Base-by-base conservation (phyloP, 1,140 invertebrate genomes). In the Aphelenchoides avenae region DNA sequence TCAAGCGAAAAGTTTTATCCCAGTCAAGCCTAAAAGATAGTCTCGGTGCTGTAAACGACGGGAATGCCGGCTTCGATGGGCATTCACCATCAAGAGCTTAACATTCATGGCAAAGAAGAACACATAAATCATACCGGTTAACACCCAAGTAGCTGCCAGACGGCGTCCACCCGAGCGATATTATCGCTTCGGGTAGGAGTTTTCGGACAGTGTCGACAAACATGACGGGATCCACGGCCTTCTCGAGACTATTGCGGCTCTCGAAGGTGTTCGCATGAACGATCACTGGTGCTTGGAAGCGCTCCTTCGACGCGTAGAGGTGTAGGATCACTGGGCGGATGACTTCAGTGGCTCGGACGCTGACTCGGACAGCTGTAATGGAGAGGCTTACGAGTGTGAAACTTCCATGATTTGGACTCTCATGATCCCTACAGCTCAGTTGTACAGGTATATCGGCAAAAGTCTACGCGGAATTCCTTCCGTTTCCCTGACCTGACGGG, bases 101-200 rank as follows among this genome's bases (percentile, higher is more conserved):
- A n/a, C n/a, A n/a, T n/a, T n/a, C n/a, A n/a, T n/a, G n/a, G n/a
- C n/a, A n/a, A n/a, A n/a, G n/a, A n/a, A n/a, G n/a, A n/a, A n/a
- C n/a, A n/a, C n/a, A n/a, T n/a, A n/a, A n/a, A n/a, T 6, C 9
- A 34, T 43, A 52, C 4, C 57, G 29, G 29, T 54, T 54, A n/a
- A 70, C 20, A 13, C 43, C 62, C 11, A 49, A 26, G 24, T 57
- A 61, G 36, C 71, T 62, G 5, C 15, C 40, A n/a, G 64, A 70
- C 26, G 36, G 61, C 6, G 64, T 66, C 66, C 64, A 65, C 31
- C 64, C 64, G 1, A 68, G 40, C 5, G 68, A 71, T 24, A 68
- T 58, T n/a, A 70, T 52, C n/a, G 66, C 46, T 37, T 68, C 68
- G 18, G 65, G 65, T 4, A 68, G 50, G 5, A 70, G 40, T 30